A percentile compares a stretch with the other conserved stretches of the same genome.
These are phyloP conservation scores for Phaenicophaeus curvirostris DNA, from an alignment of 2,797 vertebrate genomes.

Conservation along the genomic window DNA sequence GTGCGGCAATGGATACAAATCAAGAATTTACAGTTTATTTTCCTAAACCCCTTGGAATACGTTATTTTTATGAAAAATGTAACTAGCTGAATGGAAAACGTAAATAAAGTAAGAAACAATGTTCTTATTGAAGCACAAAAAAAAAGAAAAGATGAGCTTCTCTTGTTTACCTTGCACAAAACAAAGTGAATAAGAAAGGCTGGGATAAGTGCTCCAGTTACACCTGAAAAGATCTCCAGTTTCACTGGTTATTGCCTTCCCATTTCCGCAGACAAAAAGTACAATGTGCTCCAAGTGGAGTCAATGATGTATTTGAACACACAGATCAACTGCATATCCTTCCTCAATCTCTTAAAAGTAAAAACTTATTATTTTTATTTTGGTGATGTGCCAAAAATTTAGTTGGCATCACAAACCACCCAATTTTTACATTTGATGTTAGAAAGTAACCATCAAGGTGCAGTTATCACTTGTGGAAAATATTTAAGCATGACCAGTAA, in stretches of 20 bases:
- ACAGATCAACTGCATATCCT: background rate
- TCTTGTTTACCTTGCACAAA: background rate
- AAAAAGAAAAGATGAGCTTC: background rate
- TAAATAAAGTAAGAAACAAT: background rate
- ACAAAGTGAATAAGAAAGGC: no score
- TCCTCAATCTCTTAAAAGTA: background rate
- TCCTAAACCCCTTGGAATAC: background rate
- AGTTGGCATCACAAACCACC: background rate
- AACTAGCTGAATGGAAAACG: background rate
- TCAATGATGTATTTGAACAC: background rate
- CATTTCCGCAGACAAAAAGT: accelerated
- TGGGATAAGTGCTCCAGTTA: background rate
- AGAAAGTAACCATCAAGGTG: background rate
- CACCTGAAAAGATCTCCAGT: background rate
- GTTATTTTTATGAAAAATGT: background rate
- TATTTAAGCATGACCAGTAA: background rate
- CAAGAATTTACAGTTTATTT: background rate
- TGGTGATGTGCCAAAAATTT: background rate
- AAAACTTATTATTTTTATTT: background rate
- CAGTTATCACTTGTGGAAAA: background rate
- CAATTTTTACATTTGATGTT: background rate
- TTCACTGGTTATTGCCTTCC: background rate
- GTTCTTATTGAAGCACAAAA: background rate
- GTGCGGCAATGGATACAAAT: background rate
- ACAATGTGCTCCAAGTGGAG: background rate